Conservation (phyloP, 1,140 invertebrate genomes). For the Scaptomyza graminum region DNA sequence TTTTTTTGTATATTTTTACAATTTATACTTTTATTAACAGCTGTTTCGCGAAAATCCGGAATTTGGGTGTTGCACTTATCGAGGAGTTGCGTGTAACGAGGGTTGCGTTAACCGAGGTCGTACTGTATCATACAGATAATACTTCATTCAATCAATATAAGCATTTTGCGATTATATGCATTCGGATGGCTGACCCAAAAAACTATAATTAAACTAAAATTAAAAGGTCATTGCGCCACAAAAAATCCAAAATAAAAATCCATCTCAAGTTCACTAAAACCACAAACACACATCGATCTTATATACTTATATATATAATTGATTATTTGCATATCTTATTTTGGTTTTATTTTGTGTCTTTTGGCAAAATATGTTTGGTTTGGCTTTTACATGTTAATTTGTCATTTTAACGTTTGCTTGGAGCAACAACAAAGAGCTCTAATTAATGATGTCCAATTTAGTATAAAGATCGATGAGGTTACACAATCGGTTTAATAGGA, state of each 20-base stretch:
- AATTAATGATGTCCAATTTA: conserved; percentile 51
- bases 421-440: conserved; percentile 15
- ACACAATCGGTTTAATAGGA: conserved; percentile 20
- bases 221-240: conserved; percentile 68
- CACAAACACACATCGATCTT: conserved; percentile 6
- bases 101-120: too few species aligned
- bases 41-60: too few species aligned
- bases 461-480: conserved; percentile 23
- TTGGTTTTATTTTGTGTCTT: neutral
- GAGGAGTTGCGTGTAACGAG: too few species aligned
- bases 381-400: conserved; percentile 40
- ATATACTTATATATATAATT: conserved; percentile 45
- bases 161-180: neutral
- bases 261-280: conserved; percentile 30
- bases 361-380: neutral
- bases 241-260: conserved; percentile 17
- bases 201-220: conserved; percentile 50
- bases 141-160: neutral
- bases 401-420: conserved; percentile 18
- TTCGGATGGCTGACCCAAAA: conserved; percentile 37
- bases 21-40: too few species aligned
- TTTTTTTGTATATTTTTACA: too few species aligned
- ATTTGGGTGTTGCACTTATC: too few species aligned
- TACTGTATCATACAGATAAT: neutral
- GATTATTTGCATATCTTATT: conserved; percentile 6